A percentile compares a stretch with the other conserved stretches of the same genome.
phyloP scores from a whole-genome alignment of 2,113 vertebrate species.

The Noturus placidus region DNA sequence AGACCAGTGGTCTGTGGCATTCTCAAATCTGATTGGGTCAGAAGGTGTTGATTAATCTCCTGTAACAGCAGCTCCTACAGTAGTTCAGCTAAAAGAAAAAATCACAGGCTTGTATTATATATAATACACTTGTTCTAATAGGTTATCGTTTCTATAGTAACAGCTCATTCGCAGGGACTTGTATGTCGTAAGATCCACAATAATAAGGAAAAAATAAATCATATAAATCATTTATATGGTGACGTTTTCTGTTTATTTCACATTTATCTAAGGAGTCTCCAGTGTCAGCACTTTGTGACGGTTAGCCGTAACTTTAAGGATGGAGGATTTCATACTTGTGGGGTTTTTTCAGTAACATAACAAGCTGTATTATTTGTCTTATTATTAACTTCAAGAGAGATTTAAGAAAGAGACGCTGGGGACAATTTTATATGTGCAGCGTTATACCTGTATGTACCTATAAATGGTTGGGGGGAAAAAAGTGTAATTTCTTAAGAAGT shows the following conservation, averaged over 20 bases:
- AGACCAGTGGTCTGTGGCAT: background rate
- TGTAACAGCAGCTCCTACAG: background rate
- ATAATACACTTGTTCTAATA: background rate
- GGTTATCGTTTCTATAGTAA: background rate
- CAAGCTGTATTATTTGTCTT: background rate
- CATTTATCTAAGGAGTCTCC: background rate
- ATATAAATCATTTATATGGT: background rate
- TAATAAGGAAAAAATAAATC: too few relatives aligned
- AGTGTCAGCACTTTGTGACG: background rate
- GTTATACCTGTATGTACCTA: background rate
- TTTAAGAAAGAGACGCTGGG: background rate
- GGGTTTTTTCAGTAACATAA: background rate
- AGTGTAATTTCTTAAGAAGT: background rate
- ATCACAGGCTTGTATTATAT: background rate
- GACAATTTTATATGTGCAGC: too few relatives aligned
- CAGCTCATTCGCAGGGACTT: background rate
- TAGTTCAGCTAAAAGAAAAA: too few relatives aligned
- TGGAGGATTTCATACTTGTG: background rate
- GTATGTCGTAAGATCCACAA: too few relatives aligned
- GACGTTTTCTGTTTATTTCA: background rate
- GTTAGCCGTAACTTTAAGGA: background rate
- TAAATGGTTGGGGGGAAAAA: too few relatives aligned
- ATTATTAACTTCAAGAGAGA: background rate
- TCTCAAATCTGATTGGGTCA: background rate
- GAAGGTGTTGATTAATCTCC: background rate